A percentile compares a stretch with the other conserved stretches of the same genome.
Evolutionary conservation across 2,113 vertebrate species (phyloP).

Genomic region (Centropristis striata): DNA sequence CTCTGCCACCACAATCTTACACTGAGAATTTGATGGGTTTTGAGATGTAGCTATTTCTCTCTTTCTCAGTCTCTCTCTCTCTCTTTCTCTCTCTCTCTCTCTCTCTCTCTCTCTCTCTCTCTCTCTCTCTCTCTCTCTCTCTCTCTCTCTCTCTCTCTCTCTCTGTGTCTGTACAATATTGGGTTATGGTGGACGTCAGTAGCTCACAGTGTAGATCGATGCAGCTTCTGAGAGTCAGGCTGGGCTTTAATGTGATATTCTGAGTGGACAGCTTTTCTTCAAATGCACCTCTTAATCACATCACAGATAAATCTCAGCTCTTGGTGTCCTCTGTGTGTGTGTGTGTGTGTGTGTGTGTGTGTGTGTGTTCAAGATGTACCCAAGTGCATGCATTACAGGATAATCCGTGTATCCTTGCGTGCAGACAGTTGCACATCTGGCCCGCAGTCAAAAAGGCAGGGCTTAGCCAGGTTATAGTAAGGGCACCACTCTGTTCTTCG

Average conservation of each 20-base stretch:
- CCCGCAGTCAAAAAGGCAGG: conserved; percentile 10
- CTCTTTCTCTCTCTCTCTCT: background rate
- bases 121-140: background rate
- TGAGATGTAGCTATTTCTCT: too few relatives aligned
- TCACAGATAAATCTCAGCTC: conserved; percentile 78
- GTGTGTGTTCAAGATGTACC: conserved; percentile 14
- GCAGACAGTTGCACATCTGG: conserved; percentile 35
- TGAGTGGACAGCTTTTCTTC: conserved; percentile 84
- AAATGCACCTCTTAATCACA: conserved; percentile 85
- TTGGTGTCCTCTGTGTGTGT: conserved; percentile 28
- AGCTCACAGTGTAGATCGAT: conserved; percentile 81
- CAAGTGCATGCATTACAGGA: conserved; percentile 7
- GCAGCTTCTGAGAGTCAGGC: conserved; percentile 76
- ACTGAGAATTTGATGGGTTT: conserved; percentile 12
- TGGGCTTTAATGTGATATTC: conserved; percentile 82
- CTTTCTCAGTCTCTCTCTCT: background rate
- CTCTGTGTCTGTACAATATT: conserved; percentile 64
- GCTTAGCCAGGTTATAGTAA: conserved; percentile 36
- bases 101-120: background rate
- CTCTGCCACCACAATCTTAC: background rate
- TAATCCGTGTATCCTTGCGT: conserved; percentile 5
- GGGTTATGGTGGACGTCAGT: conserved; percentile 73
- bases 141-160: conserved; percentile 8
- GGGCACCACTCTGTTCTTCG: conserved; percentile 29
- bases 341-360: conserved; percentile 6